A percentile compares a stretch with the other conserved stretches of the same genome.
phyloP scores from a whole-genome alignment of 2,797 vertebrate genomes.

The Acipenser transmontanus region DNA sequence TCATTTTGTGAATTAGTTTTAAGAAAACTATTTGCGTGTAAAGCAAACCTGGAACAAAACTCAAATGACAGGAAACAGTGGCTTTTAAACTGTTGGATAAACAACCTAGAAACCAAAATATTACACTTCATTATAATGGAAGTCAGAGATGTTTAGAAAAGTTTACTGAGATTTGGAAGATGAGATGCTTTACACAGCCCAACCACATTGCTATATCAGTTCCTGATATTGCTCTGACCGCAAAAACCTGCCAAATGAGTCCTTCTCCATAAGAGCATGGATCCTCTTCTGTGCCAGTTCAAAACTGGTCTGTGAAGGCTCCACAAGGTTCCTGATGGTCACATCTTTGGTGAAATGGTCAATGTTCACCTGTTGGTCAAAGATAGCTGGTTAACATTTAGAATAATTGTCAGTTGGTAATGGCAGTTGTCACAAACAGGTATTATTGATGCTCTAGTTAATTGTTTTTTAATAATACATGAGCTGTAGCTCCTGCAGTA shows the following conservation, averaged over 20 bases:
- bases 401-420: too few species aligned
- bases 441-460: too few species aligned
- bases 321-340: slow-evolving; percentile 85
- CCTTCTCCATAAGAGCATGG: slow-evolving; percentile 91
- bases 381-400: too few species aligned
- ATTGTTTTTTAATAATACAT: too few species aligned
- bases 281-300: slow-evolving; percentile 89
- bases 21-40: too few species aligned
- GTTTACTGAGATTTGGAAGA: not conserved
- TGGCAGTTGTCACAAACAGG: too few species aligned
- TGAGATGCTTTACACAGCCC: slow-evolving; percentile 30
- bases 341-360: slow-evolving; percentile 89
- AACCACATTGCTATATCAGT: slow-evolving; percentile 66
- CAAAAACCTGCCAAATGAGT: slow-evolving; percentile 87
- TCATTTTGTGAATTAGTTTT: too few species aligned
- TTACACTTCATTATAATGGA: not conserved
- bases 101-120: not conserved
- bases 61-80: too few species aligned
- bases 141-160: too few species aligned
- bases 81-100: too few species aligned
- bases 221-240: slow-evolving; percentile 83
- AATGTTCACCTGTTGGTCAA: slow-evolving; percentile 79
- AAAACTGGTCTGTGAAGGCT: slow-evolving; percentile 73
- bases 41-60: too few species aligned
- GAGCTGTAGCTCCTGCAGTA: too few species aligned